phyloP scores from a whole-genome alignment of 2,888 invertebrate genomes.

The Drosophila rellima region DNA sequence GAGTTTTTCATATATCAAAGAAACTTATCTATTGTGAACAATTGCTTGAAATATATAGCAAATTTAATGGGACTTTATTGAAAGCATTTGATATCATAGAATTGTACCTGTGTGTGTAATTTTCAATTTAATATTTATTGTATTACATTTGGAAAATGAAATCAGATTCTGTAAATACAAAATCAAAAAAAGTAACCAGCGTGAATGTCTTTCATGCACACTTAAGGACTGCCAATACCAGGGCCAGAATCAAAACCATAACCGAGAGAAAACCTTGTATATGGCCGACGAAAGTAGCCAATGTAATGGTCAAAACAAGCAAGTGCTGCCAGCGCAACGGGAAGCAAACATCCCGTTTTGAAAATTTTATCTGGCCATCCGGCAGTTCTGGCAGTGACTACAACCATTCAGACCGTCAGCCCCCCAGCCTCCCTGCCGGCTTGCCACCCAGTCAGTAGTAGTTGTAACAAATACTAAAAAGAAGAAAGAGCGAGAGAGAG shows the following conservation, averaged over 20 bases:
- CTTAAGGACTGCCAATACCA: not conserved
- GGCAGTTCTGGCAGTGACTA: slow-evolving; percentile 56
- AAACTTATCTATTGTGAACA: slow-evolving; percentile 10
- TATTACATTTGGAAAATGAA: slow-evolving; percentile 67
- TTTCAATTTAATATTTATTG: slow-evolving; percentile 60
- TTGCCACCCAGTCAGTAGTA: slow-evolving; percentile 1
- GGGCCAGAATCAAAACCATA: slow-evolving; percentile 14
- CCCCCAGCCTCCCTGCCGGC: not conserved
- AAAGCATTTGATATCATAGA: slow-evolving; percentile 17
- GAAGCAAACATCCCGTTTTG: slow-evolving; percentile 73
- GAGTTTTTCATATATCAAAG: slow-evolving; percentile 15
- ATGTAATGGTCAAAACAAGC: slow-evolving; percentile 72
- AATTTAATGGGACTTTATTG: slow-evolving; percentile 4
- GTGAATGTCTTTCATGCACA: slow-evolving; percentile 45
- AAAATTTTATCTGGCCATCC: slow-evolving; percentile 68
- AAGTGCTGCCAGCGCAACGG: slow-evolving; percentile 54
- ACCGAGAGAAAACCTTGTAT: slow-evolving; percentile 17
- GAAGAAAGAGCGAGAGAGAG: slow-evolving; percentile 12
- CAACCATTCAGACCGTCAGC: slow-evolving; percentile 14
- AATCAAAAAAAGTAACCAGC: slow-evolving; percentile 58
- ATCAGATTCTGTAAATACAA: slow-evolving; percentile 64
- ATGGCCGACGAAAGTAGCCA: slow-evolving; percentile 70
- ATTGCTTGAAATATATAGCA: not conserved
- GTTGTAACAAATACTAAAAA: slow-evolving; percentile 16
- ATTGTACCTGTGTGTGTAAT: slow-evolving; percentile 11